A percentile compares a stretch with the other conserved stretches of the same genome.
phyloP scores from a whole-genome alignment of 1,140 invertebrate species.

The Atta colombica region DNA sequence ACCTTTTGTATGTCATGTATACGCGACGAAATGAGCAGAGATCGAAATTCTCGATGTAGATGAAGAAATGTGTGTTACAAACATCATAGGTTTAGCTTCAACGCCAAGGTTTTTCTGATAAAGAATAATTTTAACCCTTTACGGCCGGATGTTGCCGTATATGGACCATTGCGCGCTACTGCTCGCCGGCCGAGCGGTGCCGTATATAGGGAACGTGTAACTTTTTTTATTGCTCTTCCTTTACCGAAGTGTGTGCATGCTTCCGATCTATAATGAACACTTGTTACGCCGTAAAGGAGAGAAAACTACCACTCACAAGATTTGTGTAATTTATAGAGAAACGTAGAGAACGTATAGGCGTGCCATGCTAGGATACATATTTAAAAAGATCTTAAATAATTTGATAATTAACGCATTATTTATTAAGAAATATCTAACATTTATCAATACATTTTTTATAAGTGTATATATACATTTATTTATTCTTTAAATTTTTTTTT shows the following conservation, averaged over 20 bases:
- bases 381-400: not conserved
- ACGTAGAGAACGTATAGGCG: not conserved
- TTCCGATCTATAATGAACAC: constrained; percentile 57
- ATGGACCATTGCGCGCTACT: constrained; percentile 51
- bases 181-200: constrained; percentile 37
- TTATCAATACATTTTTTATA: too few relatives aligned
- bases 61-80: not conserved
- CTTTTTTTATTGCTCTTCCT: constrained; percentile 40
- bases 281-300: constrained; percentile 53
- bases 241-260: constrained; percentile 28
- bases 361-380: not conserved
- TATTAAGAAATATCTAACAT: constrained; percentile 12
- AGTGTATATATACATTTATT: too few relatives aligned
- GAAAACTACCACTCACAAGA: constrained; percentile 44
- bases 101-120: constrained; percentile 55
- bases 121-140: constrained; percentile 56
- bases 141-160: constrained; percentile 56
- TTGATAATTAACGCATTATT: not conserved
- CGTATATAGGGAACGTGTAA: constrained; percentile 45
- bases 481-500: too few relatives aligned
- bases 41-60: constrained; percentile 27
- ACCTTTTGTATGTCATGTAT: constrained; percentile 6
- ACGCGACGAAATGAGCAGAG: constrained; percentile 1
- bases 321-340: constrained; percentile 23
- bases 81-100: not conserved